phyloP scores from a whole-genome alignment of 2,797 vertebrate genomes.

The Malacoraja senta region DNA sequence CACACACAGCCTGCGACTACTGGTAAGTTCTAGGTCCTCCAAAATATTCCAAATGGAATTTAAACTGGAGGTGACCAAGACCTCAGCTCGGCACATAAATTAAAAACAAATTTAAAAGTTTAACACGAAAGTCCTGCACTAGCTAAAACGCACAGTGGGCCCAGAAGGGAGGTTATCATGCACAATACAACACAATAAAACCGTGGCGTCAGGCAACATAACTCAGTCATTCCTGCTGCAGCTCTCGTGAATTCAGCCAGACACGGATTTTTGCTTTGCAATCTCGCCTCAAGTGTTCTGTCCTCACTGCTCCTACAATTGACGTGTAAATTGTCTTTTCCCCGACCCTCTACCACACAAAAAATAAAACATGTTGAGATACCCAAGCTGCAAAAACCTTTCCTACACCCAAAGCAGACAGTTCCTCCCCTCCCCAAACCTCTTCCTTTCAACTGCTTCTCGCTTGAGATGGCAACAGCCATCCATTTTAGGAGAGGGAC shows the following conservation, averaged over 20 bases:
- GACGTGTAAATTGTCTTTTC: background rate
- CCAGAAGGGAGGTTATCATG: background rate
- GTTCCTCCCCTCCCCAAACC: background rate
- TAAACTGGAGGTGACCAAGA: background rate
- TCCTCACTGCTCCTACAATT: background rate
- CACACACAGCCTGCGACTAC: background rate
- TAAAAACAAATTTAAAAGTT: background rate
- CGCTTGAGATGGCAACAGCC: background rate
- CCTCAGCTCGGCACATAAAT: background rate
- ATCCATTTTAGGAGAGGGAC: background rate
- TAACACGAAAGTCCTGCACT: background rate
- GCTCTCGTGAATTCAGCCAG: background rate
- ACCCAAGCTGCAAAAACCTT: background rate
- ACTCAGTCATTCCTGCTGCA: background rate
- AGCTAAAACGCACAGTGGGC: background rate
- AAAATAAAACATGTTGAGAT: background rate
- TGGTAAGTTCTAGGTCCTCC: too few species aligned
- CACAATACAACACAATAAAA: background rate
- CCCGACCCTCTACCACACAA: background rate
- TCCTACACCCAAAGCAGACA: background rate
- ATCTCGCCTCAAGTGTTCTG: background rate
- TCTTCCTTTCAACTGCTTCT: background rate
- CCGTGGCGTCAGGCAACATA: background rate
- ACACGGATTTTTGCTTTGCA: background rate
- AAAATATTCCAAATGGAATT: too few species aligned